phyloP scores from a whole-genome alignment of 2,888 invertebrate genomes.

The Drosophila basisetae region DNA sequence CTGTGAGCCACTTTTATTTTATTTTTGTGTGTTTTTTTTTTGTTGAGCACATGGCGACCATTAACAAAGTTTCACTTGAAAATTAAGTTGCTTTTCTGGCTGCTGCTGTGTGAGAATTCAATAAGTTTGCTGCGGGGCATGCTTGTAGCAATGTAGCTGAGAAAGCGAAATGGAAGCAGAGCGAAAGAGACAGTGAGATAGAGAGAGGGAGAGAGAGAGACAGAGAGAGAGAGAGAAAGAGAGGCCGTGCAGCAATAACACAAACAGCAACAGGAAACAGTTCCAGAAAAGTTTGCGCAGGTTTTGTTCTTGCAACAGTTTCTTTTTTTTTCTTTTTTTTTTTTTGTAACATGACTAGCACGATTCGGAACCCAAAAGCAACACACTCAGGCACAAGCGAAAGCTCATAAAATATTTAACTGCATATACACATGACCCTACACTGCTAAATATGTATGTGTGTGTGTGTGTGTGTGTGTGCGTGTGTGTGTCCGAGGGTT shows the following conservation, averaged over 20 bases:
- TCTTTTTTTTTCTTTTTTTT: constrained; percentile 7
- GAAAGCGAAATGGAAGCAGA: constrained; percentile 1
- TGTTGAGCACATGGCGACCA: constrained; percentile 59
- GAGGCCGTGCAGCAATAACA: constrained; percentile 45
- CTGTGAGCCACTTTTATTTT: constrained; percentile 41
- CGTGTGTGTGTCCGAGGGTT: constrained; percentile 20
- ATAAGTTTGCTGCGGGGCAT: constrained; percentile 67
- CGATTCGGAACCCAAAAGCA: constrained; percentile 44
- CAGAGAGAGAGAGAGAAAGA: background rate
- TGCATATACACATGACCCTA: constrained; percentile 22
- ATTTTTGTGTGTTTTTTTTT: background rate
- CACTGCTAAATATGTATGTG: background rate
- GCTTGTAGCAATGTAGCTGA: constrained; percentile 25
- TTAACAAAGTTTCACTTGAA: constrained; percentile 74
- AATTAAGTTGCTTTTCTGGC: constrained; percentile 74
- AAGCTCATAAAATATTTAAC: constrained; percentile 66
- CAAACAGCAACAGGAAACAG: constrained; percentile 45
- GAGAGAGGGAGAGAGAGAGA: background rate
- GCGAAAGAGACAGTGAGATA: background rate
- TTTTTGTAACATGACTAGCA: constrained; percentile 60
- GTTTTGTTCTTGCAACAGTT: constrained; percentile 29
- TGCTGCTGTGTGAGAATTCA: constrained; percentile 65
- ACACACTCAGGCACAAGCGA: constrained; percentile 27
- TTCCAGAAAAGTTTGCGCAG: constrained; percentile 55
- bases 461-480: background rate